Base-by-base conservation (phyloP, 1,140 invertebrate species). In the Drusus annulatus region DNA sequence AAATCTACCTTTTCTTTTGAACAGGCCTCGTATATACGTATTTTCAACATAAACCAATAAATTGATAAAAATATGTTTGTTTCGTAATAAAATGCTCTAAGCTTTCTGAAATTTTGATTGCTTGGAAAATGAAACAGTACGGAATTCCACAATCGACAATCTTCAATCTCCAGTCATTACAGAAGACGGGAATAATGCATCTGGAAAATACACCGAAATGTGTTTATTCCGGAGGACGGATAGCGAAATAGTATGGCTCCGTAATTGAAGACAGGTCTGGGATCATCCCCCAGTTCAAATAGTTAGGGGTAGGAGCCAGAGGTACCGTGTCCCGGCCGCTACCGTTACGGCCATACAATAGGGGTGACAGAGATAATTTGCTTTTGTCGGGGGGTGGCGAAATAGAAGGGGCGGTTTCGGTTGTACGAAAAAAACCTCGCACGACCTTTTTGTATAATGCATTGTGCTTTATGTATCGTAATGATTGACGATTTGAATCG, bases 361-460 rank as follows among this genome's bases (percentile, higher is more conserved):
- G 36, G 76, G 75, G 77, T 65, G 78, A 25, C 62, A 51, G 62
- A 81, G 74, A 82, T 82, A 82, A 82, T 82, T 82, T 82, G 79
- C 78, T 82, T 81, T 79, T 76, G 81, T 75, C 76, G 71, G 19
- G 56, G 81, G 71, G 19, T 36, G 81, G 73, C 50, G 52, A 77
- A 78, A 80, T 82, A 76, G 56, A 73, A 52, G 81, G 81, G 81
- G 81, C 75, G 78, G 81, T 10, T 45, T 45, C 7, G 36, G 36
- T 8, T 45, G 45, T 25, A 51, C 58, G 23, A 16, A 54, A 51
- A n/a, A 68, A 54, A 25, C 15, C 16, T 23, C 21, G 23, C n/a
- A 76, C 21, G 8, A 45, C 65, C 45, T 69, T 69, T 69, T 69
- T 17, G 36, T 50, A 63, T 63, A 23, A 63, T 77, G 62, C 17